phyloP scores from a whole-genome alignment of 2,888 invertebrate genomes.

The Agriopis aurantiaria region DNA sequence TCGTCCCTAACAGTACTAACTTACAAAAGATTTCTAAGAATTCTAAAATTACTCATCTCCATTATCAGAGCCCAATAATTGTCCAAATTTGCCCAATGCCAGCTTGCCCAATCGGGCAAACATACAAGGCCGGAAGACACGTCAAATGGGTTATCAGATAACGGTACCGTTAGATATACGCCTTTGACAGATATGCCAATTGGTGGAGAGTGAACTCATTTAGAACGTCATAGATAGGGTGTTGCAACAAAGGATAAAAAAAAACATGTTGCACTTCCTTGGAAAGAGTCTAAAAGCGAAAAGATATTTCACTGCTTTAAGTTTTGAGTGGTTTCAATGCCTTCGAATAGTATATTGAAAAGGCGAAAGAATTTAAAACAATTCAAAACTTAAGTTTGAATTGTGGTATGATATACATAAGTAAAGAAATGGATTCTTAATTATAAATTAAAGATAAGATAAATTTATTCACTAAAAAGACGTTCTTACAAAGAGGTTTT shows the following conservation, averaged over 20 bases:
- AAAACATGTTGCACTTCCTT: not conserved
- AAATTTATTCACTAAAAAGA: too few relatives aligned
- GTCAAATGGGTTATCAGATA: slow-evolving; percentile 68
- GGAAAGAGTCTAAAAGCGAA: not conserved
- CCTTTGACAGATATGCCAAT: slow-evolving; percentile 61
- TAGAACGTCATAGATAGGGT: slow-evolving; percentile 29
- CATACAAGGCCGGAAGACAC: slow-evolving; percentile 68
- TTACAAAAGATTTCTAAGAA: not conserved
- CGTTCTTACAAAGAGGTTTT: too few relatives aligned
- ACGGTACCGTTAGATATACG: slow-evolving; percentile 60
- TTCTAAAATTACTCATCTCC: slow-evolving; percentile 59
- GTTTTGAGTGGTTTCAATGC: too few relatives aligned
- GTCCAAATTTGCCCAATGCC: slow-evolving; percentile 71
- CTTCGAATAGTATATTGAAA: too few relatives aligned
- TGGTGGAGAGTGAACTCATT: slow-evolving; percentile 49
- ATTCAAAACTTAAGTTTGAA: too few relatives aligned
- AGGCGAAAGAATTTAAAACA: too few relatives aligned
- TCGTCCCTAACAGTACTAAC: too few relatives aligned
- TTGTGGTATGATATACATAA: not conserved
- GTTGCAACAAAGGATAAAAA: slow-evolving; percentile 23
- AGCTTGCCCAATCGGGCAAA: slow-evolving; percentile 54
- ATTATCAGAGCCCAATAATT: slow-evolving; percentile 61
- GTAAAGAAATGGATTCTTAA: not conserved
- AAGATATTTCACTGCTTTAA: not conserved
- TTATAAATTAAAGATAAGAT: too few relatives aligned